Evolutionary conservation across 2,888 invertebrate genomes (phyloP).

Genomic region (Cerastis leucographa): DNA sequence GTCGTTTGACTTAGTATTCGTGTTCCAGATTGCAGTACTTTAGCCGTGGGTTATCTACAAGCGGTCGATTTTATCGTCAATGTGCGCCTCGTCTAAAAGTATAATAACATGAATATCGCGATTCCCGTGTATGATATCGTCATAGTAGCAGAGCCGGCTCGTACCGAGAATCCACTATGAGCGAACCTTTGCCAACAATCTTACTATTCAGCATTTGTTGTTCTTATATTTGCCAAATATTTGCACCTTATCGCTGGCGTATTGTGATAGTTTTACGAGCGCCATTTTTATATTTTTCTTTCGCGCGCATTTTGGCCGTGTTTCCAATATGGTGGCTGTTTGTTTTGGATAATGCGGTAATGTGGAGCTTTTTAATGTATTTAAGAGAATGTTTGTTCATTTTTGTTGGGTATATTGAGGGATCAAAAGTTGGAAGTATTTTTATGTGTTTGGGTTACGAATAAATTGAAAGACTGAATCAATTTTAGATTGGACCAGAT

Average conservation of each 20-base stretch:
- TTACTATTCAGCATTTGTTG: slow-evolving; percentile 84
- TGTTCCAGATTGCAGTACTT: slow-evolving; percentile 58
- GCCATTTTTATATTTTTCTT: slow-evolving; percentile 78
- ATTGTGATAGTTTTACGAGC: slow-evolving; percentile 83
- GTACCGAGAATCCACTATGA: slow-evolving; percentile 73
- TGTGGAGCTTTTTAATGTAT: slow-evolving; percentile 61
- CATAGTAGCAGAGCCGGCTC: slow-evolving; percentile 63
- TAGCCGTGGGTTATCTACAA: slow-evolving; percentile 53
- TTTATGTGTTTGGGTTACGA: slow-evolving; percentile 31
- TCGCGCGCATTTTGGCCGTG: slow-evolving; percentile 75
- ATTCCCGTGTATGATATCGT: slow-evolving; percentile 76
- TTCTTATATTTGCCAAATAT: slow-evolving; percentile 87
- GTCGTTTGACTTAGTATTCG: slow-evolving; percentile 55
- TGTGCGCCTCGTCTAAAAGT: slow-evolving; percentile 67
- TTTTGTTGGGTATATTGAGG: slow-evolving; percentile 37
- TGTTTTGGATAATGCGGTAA: slow-evolving; percentile 71
- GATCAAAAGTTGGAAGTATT: slow-evolving; percentile 52
- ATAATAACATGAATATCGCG: slow-evolving; percentile 69
- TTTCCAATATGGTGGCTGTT: slow-evolving; percentile 75
- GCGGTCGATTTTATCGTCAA: slow-evolving; percentile 66
- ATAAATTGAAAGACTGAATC: not conserved
- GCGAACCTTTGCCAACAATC: slow-evolving; percentile 83
- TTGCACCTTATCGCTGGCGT: slow-evolving; percentile 82
- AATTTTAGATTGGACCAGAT: slow-evolving; percentile 12
- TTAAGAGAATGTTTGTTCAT: slow-evolving; percentile 64